A percentile compares a stretch with the other conserved stretches of the same genome.
Conservation (phyloP, 1,140 invertebrate species). For the Goniozus legneri region DNA sequence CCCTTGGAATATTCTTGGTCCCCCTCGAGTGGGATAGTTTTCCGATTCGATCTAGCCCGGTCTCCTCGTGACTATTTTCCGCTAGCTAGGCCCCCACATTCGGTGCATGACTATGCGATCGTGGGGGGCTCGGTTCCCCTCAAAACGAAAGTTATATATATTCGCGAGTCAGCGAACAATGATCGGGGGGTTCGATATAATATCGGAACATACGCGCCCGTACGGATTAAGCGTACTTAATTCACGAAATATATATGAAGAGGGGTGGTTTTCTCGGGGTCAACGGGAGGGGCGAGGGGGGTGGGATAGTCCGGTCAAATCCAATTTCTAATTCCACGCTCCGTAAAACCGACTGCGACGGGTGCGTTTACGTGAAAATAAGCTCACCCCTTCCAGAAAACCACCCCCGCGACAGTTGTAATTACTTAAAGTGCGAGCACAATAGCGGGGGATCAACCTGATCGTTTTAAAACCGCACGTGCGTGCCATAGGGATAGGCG, state of each 20-base stretch:
- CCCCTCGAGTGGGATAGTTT: neutral
- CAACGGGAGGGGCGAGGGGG: neutral
- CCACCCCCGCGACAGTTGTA: neutral
- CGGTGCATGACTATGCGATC: conserved; percentile 24
- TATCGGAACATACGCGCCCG: conserved; percentile 18
- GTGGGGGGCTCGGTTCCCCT: neutral
- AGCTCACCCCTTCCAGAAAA: too few species aligned
- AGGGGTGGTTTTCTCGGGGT: too few species aligned
- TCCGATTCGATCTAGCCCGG: neutral
- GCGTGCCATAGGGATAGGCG: too few species aligned
- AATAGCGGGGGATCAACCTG: too few species aligned
- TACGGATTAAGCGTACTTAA: conserved; percentile 29
- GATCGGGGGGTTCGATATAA: too few species aligned
- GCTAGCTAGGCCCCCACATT: neutral
- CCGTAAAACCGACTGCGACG: conserved; percentile 21
- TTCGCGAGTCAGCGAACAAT: too few species aligned
- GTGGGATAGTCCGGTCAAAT: conserved; percentile 24
- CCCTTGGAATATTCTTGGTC: too few species aligned
- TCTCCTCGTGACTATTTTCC: neutral
- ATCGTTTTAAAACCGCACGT: too few species aligned
- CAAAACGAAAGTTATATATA: neutral
- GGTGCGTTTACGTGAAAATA: conserved; percentile 21
- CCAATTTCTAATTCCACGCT: conserved; percentile 34
- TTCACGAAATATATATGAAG: too few species aligned
- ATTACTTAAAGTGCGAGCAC: too few species aligned